Percentiles rank a stretch among this genome's conserved stretches.
Conservation (phyloP, 2,888 invertebrate species). For the Carabus problematicus region DNA sequence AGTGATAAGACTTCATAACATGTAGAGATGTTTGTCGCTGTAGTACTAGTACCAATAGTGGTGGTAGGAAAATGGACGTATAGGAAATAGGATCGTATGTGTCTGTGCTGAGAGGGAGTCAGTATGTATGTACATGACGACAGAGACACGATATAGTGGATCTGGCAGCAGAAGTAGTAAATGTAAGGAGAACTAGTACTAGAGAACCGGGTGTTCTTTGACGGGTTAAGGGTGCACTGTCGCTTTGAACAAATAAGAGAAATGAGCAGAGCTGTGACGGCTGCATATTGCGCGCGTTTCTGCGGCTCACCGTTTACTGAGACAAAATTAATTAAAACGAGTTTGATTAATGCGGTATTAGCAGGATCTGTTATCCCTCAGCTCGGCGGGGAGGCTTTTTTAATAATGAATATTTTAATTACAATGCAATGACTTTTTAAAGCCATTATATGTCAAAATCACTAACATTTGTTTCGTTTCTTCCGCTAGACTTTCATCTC, state of each 20-base stretch:
- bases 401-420: conserved; percentile 38
- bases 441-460: neutral
- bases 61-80: too few species aligned
- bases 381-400: conserved; percentile 5
- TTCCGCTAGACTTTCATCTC: neutral
- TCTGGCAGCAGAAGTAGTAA: too few species aligned
- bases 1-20: too few species aligned
- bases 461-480: conserved; percentile 2
- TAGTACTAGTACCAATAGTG: too few species aligned
- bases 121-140: too few species aligned
- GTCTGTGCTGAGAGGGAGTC: too few species aligned
- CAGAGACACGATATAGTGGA: too few species aligned
- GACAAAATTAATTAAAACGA: conserved; percentile 38
- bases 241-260: conserved; percentile 25
- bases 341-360: conserved; percentile 38
- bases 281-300: conserved; percentile 8
- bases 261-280: conserved; percentile 7
- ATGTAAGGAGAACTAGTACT: too few species aligned
- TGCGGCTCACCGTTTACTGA: conserved; percentile 16
- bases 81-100: too few species aligned
- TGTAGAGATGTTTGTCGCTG: too few species aligned
- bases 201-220: neutral
- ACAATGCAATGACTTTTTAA: conserved; percentile 38
- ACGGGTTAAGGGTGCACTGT: neutral
- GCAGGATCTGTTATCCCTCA: conserved; percentile 32